A percentile compares a stretch with the other conserved stretches of the same genome.
Conservation (phyloP, 2,797 vertebrate species). For the Novumbra hubbsi region DNA sequence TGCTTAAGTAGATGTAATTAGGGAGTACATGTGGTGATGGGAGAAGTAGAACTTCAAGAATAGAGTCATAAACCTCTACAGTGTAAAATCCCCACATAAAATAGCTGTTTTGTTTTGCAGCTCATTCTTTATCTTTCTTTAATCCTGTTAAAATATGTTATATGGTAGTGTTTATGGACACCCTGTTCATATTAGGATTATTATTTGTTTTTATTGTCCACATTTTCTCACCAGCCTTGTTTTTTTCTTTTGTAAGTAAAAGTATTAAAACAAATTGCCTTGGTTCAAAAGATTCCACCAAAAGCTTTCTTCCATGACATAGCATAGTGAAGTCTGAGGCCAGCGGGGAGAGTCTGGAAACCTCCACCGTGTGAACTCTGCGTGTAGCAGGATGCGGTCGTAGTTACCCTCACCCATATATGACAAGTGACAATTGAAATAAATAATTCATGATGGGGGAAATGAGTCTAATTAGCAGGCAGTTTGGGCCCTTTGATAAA, state of each 20-base stretch:
- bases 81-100: neutral
- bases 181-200: neutral
- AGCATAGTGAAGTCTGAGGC: slow-evolving; percentile 66
- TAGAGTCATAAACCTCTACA: slow-evolving; percentile 52
- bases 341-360: slow-evolving; percentile 75
- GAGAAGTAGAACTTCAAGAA: slow-evolving; percentile 63
- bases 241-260: neutral
- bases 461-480: slow-evolving; percentile 99
- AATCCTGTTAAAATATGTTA: neutral
- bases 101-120: neutral
- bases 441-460: slow-evolving; percentile 98
- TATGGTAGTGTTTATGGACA: neutral
- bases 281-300: slow-evolving; percentile 5
- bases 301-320: slow-evolving; percentile 28
- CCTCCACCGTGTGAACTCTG: slow-evolving; percentile 81
- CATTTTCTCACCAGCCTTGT: neutral
- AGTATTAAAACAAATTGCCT: slow-evolving; percentile 5
- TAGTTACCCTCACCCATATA: slow-evolving; percentile 83
- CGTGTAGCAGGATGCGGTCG: slow-evolving; percentile 84
- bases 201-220: neutral
- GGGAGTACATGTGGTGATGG: slow-evolving; percentile 68
- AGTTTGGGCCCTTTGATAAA: slow-evolving; percentile 98
- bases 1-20: slow-evolving; percentile 78
- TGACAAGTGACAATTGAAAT: slow-evolving; percentile 96
- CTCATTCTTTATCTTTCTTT: neutral